A percentile compares a stretch with the other conserved stretches of the same genome.
These are phyloP conservation scores for Sialis lutaria DNA, from an alignment of 2,888 invertebrate genomes.

Conservation along the genomic window DNA sequence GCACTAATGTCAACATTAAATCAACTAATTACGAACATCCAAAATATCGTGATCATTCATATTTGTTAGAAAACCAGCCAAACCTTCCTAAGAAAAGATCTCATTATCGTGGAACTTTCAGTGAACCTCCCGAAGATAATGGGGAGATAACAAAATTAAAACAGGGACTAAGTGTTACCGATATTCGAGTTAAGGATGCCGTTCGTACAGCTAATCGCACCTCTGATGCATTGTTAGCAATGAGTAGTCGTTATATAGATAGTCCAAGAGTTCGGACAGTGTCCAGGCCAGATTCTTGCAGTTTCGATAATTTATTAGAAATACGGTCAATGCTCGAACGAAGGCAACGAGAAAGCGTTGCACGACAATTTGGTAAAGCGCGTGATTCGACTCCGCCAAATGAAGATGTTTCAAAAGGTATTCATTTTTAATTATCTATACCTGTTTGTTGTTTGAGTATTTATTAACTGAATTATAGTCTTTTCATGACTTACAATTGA, in stretches of 20 bases:
- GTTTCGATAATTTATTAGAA: not conserved
- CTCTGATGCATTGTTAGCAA: not conserved
- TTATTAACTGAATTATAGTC: too few relatives aligned
- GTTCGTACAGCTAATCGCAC: not conserved
- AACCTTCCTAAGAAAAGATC: not conserved
- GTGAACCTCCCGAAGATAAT: not conserved
- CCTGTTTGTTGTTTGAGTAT: too few relatives aligned
- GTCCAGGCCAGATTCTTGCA: not conserved
- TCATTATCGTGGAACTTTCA: constrained; percentile 2
- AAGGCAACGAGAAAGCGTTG: not conserved
- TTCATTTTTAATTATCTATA: too few relatives aligned
- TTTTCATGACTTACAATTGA: too few relatives aligned
- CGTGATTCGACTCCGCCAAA: not conserved
- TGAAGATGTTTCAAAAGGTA: too few relatives aligned
- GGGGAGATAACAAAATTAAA: not conserved
- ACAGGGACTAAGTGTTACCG: not conserved
- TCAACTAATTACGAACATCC: too few relatives aligned
- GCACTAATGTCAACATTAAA: too few relatives aligned
- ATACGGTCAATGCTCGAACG: not conserved
- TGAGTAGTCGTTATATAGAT: not conserved
- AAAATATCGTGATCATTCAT: too few relatives aligned
- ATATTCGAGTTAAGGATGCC: not conserved
- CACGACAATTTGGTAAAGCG: not conserved
- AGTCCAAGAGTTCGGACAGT: not conserved
- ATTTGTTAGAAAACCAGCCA: too few relatives aligned